These are phyloP conservation scores for Stichodactyla mertensii DNA, from an alignment of 64 coral and sea anemone species.

Conservation along the genomic window DNA sequence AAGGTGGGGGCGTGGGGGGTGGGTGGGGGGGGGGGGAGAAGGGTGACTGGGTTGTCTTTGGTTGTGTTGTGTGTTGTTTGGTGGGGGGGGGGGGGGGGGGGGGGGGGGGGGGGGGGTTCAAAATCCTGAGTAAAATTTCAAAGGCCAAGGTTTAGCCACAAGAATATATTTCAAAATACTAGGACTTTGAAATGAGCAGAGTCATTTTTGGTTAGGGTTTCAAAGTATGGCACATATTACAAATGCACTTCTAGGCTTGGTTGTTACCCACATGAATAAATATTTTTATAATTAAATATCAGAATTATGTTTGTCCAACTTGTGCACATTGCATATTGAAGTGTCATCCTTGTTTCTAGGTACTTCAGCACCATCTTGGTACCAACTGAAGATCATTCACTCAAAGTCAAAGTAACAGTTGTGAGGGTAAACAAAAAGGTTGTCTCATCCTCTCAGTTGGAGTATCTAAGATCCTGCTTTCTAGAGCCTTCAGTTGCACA, in stretches of 20 bases:
- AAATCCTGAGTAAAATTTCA: too few species aligned
- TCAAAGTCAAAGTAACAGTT: slow-evolving; percentile 53
- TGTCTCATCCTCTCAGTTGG: slow-evolving; percentile 36
- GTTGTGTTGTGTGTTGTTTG: too few species aligned
- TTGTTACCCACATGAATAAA: not conserved
- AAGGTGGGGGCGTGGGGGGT: too few species aligned
- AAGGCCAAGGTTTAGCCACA: too few species aligned
- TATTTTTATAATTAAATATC: too few species aligned
- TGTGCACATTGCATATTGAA: not conserved
- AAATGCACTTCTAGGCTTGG: not conserved
- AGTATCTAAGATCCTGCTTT: slow-evolving; percentile 42
- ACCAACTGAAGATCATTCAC: slow-evolving; percentile 25
- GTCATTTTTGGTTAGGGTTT: not conserved
- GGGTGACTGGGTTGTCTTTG: too few species aligned
- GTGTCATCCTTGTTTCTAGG: not conserved
- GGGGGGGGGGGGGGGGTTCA: too few species aligned
- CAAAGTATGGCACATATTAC: not conserved
- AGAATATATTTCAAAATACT: too few species aligned
- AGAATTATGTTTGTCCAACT: too few species aligned
- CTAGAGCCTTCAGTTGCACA: slow-evolving; percentile 31
- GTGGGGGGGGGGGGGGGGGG: too few species aligned
- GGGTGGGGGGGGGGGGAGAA: too few species aligned
- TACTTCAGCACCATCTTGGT: slow-evolving; percentile 63
- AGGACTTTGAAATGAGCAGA: too few species aligned
- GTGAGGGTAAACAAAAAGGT: slow-evolving; percentile 29